Conservation (phyloP, 2,888 invertebrate genomes). For the Dasysyrphus albostriatus region DNA sequence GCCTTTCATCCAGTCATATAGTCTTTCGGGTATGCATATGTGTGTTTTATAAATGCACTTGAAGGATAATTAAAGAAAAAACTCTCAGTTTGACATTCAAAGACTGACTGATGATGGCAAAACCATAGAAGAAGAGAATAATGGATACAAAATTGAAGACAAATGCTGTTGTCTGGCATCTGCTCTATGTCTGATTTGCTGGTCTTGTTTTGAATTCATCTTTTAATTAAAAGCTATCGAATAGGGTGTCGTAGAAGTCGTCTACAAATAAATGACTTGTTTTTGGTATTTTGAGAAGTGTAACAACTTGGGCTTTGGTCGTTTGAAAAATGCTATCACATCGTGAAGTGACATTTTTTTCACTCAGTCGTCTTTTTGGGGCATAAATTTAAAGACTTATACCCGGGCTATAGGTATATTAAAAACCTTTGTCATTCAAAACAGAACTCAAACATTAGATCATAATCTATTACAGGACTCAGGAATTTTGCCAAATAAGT, state of each 20-base stretch:
- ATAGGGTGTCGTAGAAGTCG: not conserved
- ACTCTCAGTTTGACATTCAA: slow-evolving; percentile 16
- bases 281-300: too few relatives aligned
- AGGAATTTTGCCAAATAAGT: too few relatives aligned
- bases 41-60: slow-evolving; percentile 57
- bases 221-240: slow-evolving; percentile 12
- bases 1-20: slow-evolving; percentile 37
- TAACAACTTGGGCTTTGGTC: too few relatives aligned
- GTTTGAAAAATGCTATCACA: too few relatives aligned
- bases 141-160: slow-evolving; percentile 59
- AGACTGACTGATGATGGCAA: slow-evolving; percentile 27
- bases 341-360: too few relatives aligned
- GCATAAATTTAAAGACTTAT: too few relatives aligned
- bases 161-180: slow-evolving; percentile 54
- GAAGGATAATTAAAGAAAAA: slow-evolving; percentile 70
- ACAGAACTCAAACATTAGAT: too few relatives aligned
- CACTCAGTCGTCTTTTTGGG: too few relatives aligned
- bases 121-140: slow-evolving; percentile 17
- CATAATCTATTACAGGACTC: too few relatives aligned
- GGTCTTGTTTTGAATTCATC: slow-evolving; percentile 32
- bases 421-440: too few relatives aligned
- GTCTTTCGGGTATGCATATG: not conserved
- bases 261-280: too few relatives aligned
- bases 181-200: slow-evolving; percentile 35
- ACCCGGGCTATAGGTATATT: too few relatives aligned